Base-by-base conservation (phyloP, 2,113 vertebrate species). In the Gnathonemus longibarbis region DNA sequence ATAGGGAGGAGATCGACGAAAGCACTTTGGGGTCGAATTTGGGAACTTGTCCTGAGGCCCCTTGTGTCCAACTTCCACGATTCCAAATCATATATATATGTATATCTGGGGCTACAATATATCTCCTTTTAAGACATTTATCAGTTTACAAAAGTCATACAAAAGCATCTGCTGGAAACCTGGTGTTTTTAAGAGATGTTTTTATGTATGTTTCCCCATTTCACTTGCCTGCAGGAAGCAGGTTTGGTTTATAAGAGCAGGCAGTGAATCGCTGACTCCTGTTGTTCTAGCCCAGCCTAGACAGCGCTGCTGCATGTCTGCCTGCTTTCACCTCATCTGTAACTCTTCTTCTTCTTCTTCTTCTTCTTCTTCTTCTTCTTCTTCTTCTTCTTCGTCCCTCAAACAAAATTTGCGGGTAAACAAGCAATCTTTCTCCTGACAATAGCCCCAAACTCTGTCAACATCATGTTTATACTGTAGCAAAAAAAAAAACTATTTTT, bases 401-500 rank as follows among this genome's bases (percentile, higher is more conserved):
- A 95, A 95, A 93, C 94, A 93, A 93, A 92, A 93, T 95, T 80
- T 95, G 91, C 93, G 92, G 93, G 96, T 97, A 97, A 97, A 97
- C 96, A 97, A 96, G 93, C 95, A 96, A 97, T 96, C 97, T 96
- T 96, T 95, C 95, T 94, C 92, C 94, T 92, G 95, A 97, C 96
- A 97, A 97, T 96, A 96, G 96, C 95, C 96, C 97, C 96, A 96
- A 94, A 96, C 95, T 97, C 96, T 96, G 96, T 97, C 96, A 96
- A 96, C 96, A 96, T 91, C 91, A 94, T 97, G 95, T 96, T 96
- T 97, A 96, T 96, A 96, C 96, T 97, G 95, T 96, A 95, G 93
- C 90, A 89, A 89, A 58, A 90, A 46, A 90, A 85, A 48, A 86
- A 92, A 96, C 96, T 93, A 92, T 93, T 96, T 96, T 96, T 97